Evolutionary conservation across 2,113 vertebrate genomes (phyloP).

Genomic region (Ailurus styani): DNA sequence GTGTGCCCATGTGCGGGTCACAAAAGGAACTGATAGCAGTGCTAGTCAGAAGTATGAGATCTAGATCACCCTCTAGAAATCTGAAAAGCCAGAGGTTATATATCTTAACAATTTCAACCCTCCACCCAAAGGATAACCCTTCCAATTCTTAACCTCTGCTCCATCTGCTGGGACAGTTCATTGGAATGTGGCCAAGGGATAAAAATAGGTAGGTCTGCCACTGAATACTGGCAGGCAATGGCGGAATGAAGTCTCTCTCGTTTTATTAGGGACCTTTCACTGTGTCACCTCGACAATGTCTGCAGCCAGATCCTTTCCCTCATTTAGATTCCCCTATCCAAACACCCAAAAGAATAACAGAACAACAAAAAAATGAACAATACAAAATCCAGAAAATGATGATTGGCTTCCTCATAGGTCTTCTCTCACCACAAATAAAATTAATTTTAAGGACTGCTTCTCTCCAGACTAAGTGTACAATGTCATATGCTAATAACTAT

Average conservation of each 20-base stretch:
- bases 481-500: background rate
- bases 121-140: constrained; percentile 50
- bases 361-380: background rate
- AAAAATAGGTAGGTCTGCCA: constrained; percentile 70
- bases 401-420: background rate
- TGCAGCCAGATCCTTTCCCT: background rate
- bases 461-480: constrained; percentile 21
- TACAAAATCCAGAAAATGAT: background rate
- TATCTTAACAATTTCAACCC: constrained; percentile 51
- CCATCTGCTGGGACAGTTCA: constrained; percentile 51
- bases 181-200: constrained; percentile 60
- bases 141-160: constrained; percentile 48
- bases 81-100: constrained; percentile 1
- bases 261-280: constrained; percentile 57
- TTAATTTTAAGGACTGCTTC: background rate
- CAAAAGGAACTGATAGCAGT: background rate
- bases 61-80: constrained; percentile 26
- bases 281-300: constrained; percentile 52
- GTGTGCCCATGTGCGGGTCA: background rate
- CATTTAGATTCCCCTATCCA: background rate
- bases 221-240: constrained; percentile 61
- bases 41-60: background rate
- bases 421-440: constrained; percentile 24
- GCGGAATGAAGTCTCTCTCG: constrained; percentile 58
- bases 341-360: background rate